A percentile compares a stretch with the other conserved stretches of the same genome.
phyloP scores from a whole-genome alignment of 2,113 vertebrate species.

The Dolichotis patagonum region DNA sequence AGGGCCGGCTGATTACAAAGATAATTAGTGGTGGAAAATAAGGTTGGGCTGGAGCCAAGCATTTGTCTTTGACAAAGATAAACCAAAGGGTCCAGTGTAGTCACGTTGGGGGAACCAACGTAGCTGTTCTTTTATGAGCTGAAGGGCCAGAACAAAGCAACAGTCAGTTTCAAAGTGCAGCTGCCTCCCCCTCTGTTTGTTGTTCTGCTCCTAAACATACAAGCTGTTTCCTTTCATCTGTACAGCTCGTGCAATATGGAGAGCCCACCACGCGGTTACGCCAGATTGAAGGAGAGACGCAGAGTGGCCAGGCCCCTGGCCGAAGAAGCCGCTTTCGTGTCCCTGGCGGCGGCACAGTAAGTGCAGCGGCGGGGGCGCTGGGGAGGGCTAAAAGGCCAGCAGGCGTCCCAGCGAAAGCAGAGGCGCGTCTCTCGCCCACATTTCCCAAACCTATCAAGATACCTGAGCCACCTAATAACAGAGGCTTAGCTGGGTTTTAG shows the following conservation, averaged over 20 bases:
- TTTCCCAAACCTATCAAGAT: slow-evolving; percentile 27
- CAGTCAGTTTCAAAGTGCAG: slow-evolving; percentile 78
- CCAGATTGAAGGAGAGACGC: slow-evolving; percentile 72
- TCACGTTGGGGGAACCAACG: not conserved
- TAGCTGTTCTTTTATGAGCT: slow-evolving; percentile 71
- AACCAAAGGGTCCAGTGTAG: not conserved
- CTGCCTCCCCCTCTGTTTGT: slow-evolving; percentile 72
- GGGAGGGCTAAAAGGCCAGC: slow-evolving; percentile 15
- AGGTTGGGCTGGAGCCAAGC: slow-evolving; percentile 59
- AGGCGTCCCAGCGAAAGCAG: not conserved
- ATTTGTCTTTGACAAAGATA: slow-evolving; percentile 66
- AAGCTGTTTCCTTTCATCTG: slow-evolving; percentile 84
- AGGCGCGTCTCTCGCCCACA: not conserved
- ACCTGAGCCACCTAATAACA: not conserved
- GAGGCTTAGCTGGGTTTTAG: too few species aligned
- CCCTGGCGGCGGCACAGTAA: not conserved
- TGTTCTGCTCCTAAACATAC: slow-evolving; percentile 81
- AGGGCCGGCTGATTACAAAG: slow-evolving; percentile 62
- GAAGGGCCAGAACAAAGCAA: slow-evolving; percentile 81
- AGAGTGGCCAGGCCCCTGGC: slow-evolving; percentile 45
- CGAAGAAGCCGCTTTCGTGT: not conserved
- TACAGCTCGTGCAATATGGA: slow-evolving; percentile 78
- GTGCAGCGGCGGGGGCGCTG: not conserved
- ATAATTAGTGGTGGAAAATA: slow-evolving; percentile 80
- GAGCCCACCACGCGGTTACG: slow-evolving; percentile 71